These are phyloP conservation scores for Phodopus roborovskii DNA, from an alignment of 2,113 vertebrate species.

Conservation along the genomic window DNA sequence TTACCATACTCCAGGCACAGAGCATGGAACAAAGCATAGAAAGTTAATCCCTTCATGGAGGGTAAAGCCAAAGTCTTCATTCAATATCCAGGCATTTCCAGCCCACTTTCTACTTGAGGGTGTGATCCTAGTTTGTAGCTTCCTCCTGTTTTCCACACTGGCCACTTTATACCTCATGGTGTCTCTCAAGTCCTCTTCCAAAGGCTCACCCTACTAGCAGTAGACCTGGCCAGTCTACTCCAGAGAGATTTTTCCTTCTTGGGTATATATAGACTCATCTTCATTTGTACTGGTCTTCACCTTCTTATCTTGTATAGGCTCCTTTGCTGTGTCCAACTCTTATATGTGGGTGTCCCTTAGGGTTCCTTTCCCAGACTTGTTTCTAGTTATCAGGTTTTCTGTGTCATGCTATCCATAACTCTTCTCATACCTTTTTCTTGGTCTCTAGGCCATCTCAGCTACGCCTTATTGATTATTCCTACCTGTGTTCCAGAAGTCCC, in stretches of 20 bases:
- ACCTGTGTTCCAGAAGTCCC: not conserved
- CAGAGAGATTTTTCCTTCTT: not conserved
- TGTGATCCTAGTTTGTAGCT: not conserved
- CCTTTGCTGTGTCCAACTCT: not conserved
- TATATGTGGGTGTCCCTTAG: not conserved
- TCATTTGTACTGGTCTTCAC: not conserved
- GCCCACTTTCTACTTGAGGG: not conserved
- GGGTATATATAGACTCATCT: not conserved
- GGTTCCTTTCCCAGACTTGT: not conserved
- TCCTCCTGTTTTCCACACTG: not conserved
- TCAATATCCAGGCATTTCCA: not conserved
- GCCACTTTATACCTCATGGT: not conserved
- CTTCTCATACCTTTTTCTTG: not conserved
- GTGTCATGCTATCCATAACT: not conserved
- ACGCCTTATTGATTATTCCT: not conserved
- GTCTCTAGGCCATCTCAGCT: not conserved
- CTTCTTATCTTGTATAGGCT: not conserved
- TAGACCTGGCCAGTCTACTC: not conserved
- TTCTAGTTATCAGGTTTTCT: not conserved
- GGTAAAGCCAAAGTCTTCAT: too few relatives aligned
- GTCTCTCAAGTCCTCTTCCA: not conserved
- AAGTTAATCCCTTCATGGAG: accelerated
- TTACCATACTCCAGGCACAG: not conserved
- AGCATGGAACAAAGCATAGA: not conserved
- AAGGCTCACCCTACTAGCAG: not conserved